Evolutionary conservation across 2,888 invertebrate genomes (phyloP), one percentile per base, ranked within the genome.

Genomic region (Pecten maximus): DNA sequence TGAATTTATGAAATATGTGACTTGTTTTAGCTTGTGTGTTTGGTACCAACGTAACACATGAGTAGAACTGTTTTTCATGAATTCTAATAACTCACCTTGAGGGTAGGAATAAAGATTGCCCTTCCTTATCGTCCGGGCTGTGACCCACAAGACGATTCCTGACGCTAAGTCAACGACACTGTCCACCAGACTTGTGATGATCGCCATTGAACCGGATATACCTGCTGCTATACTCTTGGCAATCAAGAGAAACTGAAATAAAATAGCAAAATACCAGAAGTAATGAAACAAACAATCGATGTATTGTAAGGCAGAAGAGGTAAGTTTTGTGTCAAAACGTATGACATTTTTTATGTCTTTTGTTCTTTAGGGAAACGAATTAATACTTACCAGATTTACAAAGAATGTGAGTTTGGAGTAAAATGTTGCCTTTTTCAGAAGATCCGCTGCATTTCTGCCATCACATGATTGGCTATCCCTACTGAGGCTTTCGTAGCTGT

Each of bases 111-210:
- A 97, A 6, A 96, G 74, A 35, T 74, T 74, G 19, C 74, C 74
- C 35, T 74, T 74, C 35, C 96, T 92, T 91, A 97, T 96, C 87
- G 97, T 96, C 48, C 96, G 89, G 16, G 94, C 94, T 44, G 90
- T 90, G 44, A 88, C 23, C 95, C 96, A 97, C 54, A 97, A 95
- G 87, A 97, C 95, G 44, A 95, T 91, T 23, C 97, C 96, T 40
- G 96, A 96, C 12, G 97, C 95, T 74, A 97, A 95, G 93, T 97
- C 97, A 10, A 97, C 96, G 23, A 95, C 94, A 48, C 97, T 97
- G 94, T 97, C 97, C 40, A 97, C 96, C 89, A 97, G 94, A 40
- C 96, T 96, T 23, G 97, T 97, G 88, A 97, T 96, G 92, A 97
- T 96, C 23, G 97, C 95, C 89, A 97, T 95, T 16, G 97, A 97